Conservation (phyloP, 2,797 vertebrate genomes). For the Gymnothorax javanicus region DNA sequence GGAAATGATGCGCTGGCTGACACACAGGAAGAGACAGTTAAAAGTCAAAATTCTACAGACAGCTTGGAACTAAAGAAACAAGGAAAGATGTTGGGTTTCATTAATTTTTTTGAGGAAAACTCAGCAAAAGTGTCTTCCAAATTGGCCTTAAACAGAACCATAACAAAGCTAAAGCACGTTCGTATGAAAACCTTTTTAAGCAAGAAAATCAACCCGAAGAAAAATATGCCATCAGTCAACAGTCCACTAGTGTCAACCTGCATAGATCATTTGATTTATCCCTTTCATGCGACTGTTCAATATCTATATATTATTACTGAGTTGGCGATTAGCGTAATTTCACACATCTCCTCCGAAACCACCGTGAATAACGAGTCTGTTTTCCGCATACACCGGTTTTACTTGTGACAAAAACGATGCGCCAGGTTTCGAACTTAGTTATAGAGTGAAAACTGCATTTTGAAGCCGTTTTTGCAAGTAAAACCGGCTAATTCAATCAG, state of each 20-base stretch:
- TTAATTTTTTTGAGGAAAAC: neutral
- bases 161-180: neutral
- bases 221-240: neutral
- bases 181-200: neutral
- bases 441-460: too few species aligned
- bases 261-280: neutral
- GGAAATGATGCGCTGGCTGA: neutral
- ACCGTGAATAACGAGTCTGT: too few species aligned
- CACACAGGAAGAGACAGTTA: conserved; percentile 13
- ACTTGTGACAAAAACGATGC: too few species aligned
- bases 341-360: too few species aligned
- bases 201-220: neutral
- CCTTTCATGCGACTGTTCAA: neutral
- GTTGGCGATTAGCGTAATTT: too few species aligned
- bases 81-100: neutral
- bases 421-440: too few species aligned
- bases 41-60: neutral
- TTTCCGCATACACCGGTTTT: too few species aligned
- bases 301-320: neutral
- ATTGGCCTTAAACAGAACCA: neutral
- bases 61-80: neutral
- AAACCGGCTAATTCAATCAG: too few species aligned
- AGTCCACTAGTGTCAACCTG: neutral
- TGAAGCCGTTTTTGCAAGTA: too few species aligned
- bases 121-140: neutral